Evolutionary conservation across 2,113 vertebrate genomes (phyloP).

Genomic region (Melanostigma gelatinosum): DNA sequence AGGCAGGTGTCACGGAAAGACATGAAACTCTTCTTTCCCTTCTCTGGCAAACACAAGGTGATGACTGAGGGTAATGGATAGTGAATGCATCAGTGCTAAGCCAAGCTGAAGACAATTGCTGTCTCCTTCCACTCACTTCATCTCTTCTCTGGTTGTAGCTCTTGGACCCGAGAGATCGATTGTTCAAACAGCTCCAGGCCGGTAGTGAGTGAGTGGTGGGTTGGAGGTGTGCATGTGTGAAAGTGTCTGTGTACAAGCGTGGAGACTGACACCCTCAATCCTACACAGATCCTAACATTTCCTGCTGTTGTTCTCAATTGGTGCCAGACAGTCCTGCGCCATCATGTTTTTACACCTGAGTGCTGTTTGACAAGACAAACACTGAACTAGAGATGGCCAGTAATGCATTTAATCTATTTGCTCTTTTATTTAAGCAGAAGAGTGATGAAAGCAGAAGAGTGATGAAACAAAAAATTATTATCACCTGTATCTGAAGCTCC

Average conservation of each 20-base stretch:
- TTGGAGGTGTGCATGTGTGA: background rate
- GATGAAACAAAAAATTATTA: background rate
- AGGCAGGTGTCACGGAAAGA: conserved; percentile 16
- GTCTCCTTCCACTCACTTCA: conserved; percentile 52
- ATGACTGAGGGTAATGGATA: conserved; percentile 59
- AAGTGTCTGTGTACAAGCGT: background rate
- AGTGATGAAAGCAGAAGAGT: background rate
- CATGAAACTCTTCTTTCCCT: background rate
- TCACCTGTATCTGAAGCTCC: background rate
- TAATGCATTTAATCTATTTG: background rate
- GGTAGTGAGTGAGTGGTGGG: background rate
- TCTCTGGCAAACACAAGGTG: conserved; percentile 47
- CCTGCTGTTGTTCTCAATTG: conserved; percentile 10
- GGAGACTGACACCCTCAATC: background rate
- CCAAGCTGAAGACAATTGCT: conserved; percentile 52
- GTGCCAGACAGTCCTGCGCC: background rate
- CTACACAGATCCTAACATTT: conserved; percentile 12
- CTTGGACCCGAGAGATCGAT: conserved; percentile 46
- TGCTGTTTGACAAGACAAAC: background rate
- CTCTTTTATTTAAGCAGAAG: background rate
- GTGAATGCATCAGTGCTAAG: conserved; percentile 52
- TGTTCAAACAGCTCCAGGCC: conserved; percentile 54
- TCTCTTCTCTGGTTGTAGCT: conserved; percentile 27
- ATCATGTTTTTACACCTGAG: background rate
- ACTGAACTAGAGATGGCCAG: background rate